A percentile compares a stretch with the other conserved stretches of the same genome.
These are phyloP conservation scores for Ophonus ardosiacus DNA, from an alignment of 2,888 invertebrate genomes.

Conservation along the genomic window DNA sequence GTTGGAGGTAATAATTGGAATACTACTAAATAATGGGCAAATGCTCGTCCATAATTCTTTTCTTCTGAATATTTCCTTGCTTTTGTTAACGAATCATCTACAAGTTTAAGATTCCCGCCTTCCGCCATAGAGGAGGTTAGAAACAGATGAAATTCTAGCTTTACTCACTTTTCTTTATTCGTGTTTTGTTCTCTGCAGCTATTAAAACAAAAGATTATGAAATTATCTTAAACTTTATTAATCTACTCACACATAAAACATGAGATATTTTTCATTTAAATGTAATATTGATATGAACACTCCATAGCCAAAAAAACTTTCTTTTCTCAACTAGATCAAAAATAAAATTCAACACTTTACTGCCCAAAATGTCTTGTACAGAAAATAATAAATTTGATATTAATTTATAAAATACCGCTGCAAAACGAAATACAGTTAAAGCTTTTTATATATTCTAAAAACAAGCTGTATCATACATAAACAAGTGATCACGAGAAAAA, in stretches of 20 bases:
- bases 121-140: slow-evolving; percentile 41
- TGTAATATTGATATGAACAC: too few relatives aligned
- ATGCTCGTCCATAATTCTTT: slow-evolving; percentile 71
- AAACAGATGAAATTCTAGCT: slow-evolving; percentile 4
- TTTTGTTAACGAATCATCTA: slow-evolving; percentile 68
- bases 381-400: too few relatives aligned
- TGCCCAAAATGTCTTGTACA: too few relatives aligned
- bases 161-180: neutral
- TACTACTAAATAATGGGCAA: slow-evolving; percentile 71
- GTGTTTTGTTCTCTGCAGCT: neutral
- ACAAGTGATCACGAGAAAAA: neutral
- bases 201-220: neutral
- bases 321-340: too few relatives aligned
- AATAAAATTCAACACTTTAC: too few relatives aligned
- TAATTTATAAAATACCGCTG: too few relatives aligned
- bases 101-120: slow-evolving; percentile 64
- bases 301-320: too few relatives aligned
- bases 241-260: neutral
- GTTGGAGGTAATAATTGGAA: slow-evolving; percentile 69
- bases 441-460: too few relatives aligned
- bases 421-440: too few relatives aligned
- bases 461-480: neutral
- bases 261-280: too few relatives aligned
- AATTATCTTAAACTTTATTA: too few relatives aligned
- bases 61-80: slow-evolving; percentile 68